phyloP scores from a whole-genome alignment of 2,797 vertebrate genomes.

The Chaenodraco wilsoni region DNA sequence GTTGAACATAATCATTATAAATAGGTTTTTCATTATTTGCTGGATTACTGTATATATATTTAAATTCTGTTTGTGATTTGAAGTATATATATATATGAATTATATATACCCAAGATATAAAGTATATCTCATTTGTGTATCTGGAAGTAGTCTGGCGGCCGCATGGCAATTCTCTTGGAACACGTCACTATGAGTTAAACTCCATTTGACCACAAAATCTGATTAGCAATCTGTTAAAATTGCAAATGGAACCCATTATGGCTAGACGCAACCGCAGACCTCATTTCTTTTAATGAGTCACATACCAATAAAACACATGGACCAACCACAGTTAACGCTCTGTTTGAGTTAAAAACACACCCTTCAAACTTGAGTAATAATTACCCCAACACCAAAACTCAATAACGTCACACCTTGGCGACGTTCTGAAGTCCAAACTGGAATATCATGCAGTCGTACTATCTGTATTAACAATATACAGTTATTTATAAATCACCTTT shows the following conservation, averaged over 20 bases:
- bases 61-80: neutral
- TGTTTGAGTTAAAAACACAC: constrained; percentile 15
- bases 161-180: constrained; percentile 20
- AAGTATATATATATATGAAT: too few species aligned
- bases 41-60: neutral
- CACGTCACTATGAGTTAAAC: constrained; percentile 16
- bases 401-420: neutral
- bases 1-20: too few species aligned
- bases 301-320: constrained; percentile 54
- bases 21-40: neutral
- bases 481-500: neutral
- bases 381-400: neutral
- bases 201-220: constrained; percentile 19
- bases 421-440: neutral
- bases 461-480: neutral
- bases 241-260: constrained; percentile 60
- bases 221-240: constrained; percentile 52
- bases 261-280: constrained; percentile 41
- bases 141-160: neutral
- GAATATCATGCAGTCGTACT: neutral
- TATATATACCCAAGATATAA: neutral
- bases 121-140: constrained; percentile 10
- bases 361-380: constrained; percentile 6
- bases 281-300: constrained; percentile 57
- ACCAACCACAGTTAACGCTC: constrained; percentile 27